Base-by-base conservation (phyloP, 2,113 vertebrate genomes). In the Neodontobutis hainanensis region DNA sequence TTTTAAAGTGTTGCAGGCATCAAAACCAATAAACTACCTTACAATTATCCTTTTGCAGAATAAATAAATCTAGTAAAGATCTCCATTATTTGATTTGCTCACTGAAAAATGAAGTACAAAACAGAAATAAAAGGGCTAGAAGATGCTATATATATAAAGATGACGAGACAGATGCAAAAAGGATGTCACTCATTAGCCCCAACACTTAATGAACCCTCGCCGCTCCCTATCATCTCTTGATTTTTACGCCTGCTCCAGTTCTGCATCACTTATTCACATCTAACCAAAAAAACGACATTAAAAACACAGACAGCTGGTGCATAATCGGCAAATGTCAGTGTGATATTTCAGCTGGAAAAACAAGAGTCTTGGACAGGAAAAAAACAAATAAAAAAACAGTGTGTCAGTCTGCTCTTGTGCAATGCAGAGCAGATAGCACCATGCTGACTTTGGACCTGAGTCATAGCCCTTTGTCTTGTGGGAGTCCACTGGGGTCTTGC, bases 381-480 rank as follows among this genome's bases (percentile, higher is more conserved):
- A 58, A 38, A 56, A 5, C 15, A 27, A 11, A 12, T 6, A 42
- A 78, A 64, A 77, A 12, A 46, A 34, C 53, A 15, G 8, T 16
- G 64, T 75, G 77, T 79, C 75, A 72, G 55, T 70, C 68, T 77
- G 83, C 87, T 6, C 38, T 8, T 75, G 70, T 49, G 64, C 12
- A 11, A 46, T 75, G 76, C 68, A 66, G 68, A 71, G 63, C 62
- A 67, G 10, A 32, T 4, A 70, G 75, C 63, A 52, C 34, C 57
- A 48, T 8, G 65, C 77, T 78, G 82, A 78, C 79, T 81, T 64
- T 50, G 75, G 59, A 75, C 71, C 78, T 85, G 82, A 88, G 82
- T 83, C 84, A 83, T 49, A 78, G 70, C 42, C 69, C 78, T 76
- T 83, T 83, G 68, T 85, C 78, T 78, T 45, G 14, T 12, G 16